A percentile compares a stretch with the other conserved stretches of the same genome.
phyloP scores from a whole-genome alignment of 2,888 invertebrate genomes.

The Chymomyza caudatula region DNA sequence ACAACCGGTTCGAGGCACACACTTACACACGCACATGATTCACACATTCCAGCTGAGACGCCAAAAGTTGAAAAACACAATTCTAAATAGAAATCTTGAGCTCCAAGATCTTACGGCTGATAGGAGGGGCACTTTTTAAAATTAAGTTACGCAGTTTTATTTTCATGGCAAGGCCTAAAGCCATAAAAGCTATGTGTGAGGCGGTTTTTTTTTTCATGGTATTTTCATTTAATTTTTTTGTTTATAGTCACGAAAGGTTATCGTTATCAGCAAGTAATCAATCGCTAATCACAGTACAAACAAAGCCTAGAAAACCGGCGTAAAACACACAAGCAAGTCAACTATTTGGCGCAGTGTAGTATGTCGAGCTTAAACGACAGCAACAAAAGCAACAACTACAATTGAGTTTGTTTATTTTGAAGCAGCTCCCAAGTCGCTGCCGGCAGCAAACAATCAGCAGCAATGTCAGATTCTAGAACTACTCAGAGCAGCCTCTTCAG shows the following conservation, averaged over 20 bases:
- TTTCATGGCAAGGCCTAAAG: neutral
- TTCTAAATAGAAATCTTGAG: neutral
- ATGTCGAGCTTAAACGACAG: neutral
- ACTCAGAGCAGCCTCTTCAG: constrained; percentile 29
- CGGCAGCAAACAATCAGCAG: neutral
- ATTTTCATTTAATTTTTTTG: neutral
- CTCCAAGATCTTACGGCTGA: neutral
- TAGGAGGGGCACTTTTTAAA: neutral
- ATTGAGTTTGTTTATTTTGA: neutral
- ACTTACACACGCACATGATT: neutral
- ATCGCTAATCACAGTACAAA: constrained; percentile 54
- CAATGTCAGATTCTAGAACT: neutral
- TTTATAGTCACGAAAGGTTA: constrained; percentile 36
- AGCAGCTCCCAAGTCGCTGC: neutral
- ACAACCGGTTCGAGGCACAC: neutral
- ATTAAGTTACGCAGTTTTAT: neutral
- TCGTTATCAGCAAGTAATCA: constrained; percentile 48
- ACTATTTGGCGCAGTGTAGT: neutral
- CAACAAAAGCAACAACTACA: neutral
- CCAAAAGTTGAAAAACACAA: neutral
- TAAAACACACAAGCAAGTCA: constrained; percentile 4
- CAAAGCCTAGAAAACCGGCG: constrained; percentile 20
- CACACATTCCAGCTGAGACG: neutral
- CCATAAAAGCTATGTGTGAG: neutral
- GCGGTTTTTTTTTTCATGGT: neutral